These are phyloP conservation scores for Vicugna pacos DNA, from an alignment of 2,113 vertebrate genomes.

Conservation along the genomic window DNA sequence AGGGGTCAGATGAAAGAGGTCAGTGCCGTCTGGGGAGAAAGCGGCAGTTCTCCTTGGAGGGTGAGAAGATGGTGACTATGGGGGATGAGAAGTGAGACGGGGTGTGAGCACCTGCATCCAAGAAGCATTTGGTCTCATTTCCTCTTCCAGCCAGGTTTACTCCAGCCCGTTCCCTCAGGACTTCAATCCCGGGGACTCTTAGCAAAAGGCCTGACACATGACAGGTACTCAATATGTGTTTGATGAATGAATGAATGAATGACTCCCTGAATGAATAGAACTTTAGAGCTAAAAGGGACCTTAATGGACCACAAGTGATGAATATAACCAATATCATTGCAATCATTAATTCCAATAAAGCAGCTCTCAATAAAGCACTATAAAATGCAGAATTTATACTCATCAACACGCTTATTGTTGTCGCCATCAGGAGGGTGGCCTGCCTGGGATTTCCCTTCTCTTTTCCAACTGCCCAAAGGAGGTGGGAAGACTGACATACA, in stretches of 20 bases:
- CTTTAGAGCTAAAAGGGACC: background rate
- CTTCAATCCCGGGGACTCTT: background rate
- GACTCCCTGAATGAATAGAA: background rate
- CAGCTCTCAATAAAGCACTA: background rate
- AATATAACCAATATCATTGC: background rate
- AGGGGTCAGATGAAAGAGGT: background rate
- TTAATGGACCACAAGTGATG: background rate
- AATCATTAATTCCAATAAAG: background rate
- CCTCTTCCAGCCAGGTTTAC: background rate
- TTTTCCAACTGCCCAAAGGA: background rate
- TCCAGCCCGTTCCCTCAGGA: background rate
- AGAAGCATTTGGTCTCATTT: background rate
- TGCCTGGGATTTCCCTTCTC: background rate
- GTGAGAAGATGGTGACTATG: background rate
- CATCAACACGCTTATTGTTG: background rate
- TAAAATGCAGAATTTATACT: background rate
- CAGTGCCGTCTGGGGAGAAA: too few species aligned
- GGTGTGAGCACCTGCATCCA: background rate
- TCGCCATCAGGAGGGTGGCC: background rate
- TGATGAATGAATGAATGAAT: background rate
- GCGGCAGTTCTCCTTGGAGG: background rate
- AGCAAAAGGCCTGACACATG: background rate
- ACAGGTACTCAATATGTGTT: background rate
- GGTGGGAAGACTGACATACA: background rate
- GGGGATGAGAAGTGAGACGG: background rate